Conservation (phyloP, 2,888 invertebrate species). For the Pandemis cinnamomeana region DNA sequence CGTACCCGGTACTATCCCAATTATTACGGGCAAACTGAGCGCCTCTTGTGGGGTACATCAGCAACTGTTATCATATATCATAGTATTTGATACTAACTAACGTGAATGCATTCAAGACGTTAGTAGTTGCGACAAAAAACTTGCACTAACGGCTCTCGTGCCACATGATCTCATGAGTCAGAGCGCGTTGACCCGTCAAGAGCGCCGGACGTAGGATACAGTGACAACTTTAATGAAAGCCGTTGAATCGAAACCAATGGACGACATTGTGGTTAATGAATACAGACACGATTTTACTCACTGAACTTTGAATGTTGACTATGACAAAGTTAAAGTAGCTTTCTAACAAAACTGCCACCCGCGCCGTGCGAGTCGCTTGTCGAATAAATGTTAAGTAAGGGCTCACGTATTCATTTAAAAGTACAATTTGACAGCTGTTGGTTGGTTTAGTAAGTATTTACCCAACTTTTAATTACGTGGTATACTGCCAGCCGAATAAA, state of each 20-base stretch:
- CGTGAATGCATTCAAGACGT: too few relatives aligned
- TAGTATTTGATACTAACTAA: too few relatives aligned
- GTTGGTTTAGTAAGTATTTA: not conserved
- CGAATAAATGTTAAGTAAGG: not conserved
- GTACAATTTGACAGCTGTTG: not conserved
- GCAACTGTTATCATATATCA: too few relatives aligned
- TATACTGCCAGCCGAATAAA: conserved; percentile 7
- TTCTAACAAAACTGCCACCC: not conserved
- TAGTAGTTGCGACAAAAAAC: too few relatives aligned
- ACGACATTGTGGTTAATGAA: conserved; percentile 9
- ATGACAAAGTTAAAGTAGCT: not conserved
- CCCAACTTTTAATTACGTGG: conserved; percentile 3
- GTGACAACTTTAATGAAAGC: conserved; percentile 41
- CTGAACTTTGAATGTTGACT: not conserved
- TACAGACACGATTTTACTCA: not conserved
- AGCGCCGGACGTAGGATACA: conserved; percentile 55
- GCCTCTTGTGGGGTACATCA: too few relatives aligned
- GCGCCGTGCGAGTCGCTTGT: not conserved
- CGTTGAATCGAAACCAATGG: conserved; percentile 30
- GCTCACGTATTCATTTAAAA: not conserved
- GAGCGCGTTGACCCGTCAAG: conserved; percentile 73
- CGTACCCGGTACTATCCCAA: too few relatives aligned
- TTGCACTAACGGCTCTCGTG: conserved; percentile 39
- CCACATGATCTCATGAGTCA: conserved; percentile 47
- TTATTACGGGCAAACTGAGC: too few relatives aligned